phyloP scores from a whole-genome alignment of 2,888 invertebrate genomes.

The Xestia sexstrigata region DNA sequence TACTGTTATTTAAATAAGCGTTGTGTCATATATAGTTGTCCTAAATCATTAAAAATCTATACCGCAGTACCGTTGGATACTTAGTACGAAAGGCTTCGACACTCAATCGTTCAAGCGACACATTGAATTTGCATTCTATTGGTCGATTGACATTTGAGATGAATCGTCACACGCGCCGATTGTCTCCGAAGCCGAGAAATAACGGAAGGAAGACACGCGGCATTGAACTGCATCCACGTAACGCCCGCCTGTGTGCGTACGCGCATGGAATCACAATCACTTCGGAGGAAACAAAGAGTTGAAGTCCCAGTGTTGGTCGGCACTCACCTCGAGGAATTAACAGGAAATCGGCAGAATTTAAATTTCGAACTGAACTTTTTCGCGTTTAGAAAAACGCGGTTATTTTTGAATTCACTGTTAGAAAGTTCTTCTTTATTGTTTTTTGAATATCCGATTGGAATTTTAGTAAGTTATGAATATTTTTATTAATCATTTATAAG shows the following conservation, averaged over 20 bases:
- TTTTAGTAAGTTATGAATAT: background rate
- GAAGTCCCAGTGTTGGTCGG: conserved; percentile 19
- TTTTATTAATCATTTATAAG: background rate
- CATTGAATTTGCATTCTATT: conserved; percentile 71
- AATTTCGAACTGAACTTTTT: background rate
- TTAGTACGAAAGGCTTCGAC: conserved; percentile 28
- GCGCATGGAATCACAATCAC: conserved; percentile 74
- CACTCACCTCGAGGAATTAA: conserved; percentile 47
- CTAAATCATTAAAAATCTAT: conserved; percentile 40
- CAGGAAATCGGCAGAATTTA: conserved; percentile 23
- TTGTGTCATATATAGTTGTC: conserved; percentile 35
- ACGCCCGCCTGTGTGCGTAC: conserved; percentile 57
- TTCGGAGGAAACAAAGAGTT: conserved; percentile 56
- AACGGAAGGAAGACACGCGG: conserved; percentile 85
- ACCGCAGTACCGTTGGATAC: conserved; percentile 56
- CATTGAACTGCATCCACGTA: conserved; percentile 75
- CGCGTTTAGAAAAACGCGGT: background rate
- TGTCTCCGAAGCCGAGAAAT: conserved; percentile 70
- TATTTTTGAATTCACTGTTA: conserved; percentile 21
- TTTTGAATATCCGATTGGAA: background rate
- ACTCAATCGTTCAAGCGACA: conserved; percentile 34
- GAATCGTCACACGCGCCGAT: conserved; percentile 64
- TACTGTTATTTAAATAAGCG: conserved; percentile 40
- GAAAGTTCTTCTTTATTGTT: background rate
- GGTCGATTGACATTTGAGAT: conserved; percentile 77